Base-by-base conservation (phyloP, 2,888 invertebrate genomes). In the Hedychridium roseum region DNA sequence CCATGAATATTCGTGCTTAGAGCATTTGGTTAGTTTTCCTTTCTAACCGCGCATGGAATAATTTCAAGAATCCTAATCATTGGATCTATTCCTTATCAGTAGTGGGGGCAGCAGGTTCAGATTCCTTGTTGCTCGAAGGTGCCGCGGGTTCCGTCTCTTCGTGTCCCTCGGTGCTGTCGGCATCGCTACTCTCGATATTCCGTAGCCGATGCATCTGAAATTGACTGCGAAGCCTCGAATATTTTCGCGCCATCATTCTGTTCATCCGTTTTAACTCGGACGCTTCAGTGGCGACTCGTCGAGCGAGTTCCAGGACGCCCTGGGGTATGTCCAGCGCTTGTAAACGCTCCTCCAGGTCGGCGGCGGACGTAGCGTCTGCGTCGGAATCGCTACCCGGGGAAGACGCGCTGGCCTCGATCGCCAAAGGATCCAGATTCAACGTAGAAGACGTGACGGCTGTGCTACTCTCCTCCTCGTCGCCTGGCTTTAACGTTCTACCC, bases 391-490 rank as follows among this genome's bases (percentile, higher is more conserved):
- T 66, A 21, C 63, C 65, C 3, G 64, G 49, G 2, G 68, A 68
- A 5, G 68, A 71, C 7, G 70, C 70, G 5, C 64, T 67, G n/a
- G 62, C 56, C 31, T 69, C 68, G n/a, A 47, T 43, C 1, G 60
- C 46, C 14, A 64, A 54, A 38, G 61, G 57, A 30, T 73, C 74
- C 45, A 70, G 60, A 40, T 60, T 71, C 12, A 74, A 71, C 1
- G 77, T 76, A 6, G 78, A 77, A 18, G 77, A 77, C 7, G 74
- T 77, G 3, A 77, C 76, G 0, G 75, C 74, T 11, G 75, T 63
- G 41, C 68, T 74, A 34, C 73, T 66, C 34, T 76, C 76, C 40
- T 75, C 76, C 14, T 70, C 71, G 27, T 71, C 73, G n/a, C 53
- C 58, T 15, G 43, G 46, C 28, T 50, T 42, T 4, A 53, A 48